Evolutionary conservation across 2,797 vertebrate species (phyloP).

Genomic region (Urocyon cinereoargenteus): DNA sequence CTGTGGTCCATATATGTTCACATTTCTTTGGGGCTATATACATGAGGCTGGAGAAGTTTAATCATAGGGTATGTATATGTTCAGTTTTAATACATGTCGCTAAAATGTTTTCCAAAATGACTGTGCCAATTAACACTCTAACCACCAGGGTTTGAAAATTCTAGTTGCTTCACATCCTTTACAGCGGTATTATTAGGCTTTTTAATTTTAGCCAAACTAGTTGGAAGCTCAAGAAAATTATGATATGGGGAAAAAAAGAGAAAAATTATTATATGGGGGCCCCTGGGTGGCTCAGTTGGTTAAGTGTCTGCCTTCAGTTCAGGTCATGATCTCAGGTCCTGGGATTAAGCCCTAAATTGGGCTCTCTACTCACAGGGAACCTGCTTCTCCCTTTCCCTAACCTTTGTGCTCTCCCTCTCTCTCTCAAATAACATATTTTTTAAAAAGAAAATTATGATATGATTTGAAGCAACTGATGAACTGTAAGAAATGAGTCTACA

Average conservation of each 20-base stretch:
- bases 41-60: not conserved
- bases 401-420: too few species aligned
- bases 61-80: not conserved
- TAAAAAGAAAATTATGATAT: not conserved
- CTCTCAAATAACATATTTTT: too few species aligned
- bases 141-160: not conserved
- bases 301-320: too few species aligned
- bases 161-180: not conserved
- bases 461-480: not conserved
- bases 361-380: too few species aligned
- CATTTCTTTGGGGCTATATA: not conserved
- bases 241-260: not conserved
- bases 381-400: too few species aligned
- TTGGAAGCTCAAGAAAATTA: conserved; percentile 11
- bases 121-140: not conserved
- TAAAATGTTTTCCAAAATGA: not conserved
- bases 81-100: not conserved
- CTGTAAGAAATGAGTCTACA: not conserved
- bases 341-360: too few species aligned
- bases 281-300: too few species aligned
- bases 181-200: not conserved
- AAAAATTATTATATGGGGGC: too few species aligned
- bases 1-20: not conserved
- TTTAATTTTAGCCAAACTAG: not conserved
- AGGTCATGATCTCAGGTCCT: too few species aligned